Base-by-base conservation (phyloP, 2,113 vertebrate species). In the Microcebus griseorufus region DNA sequence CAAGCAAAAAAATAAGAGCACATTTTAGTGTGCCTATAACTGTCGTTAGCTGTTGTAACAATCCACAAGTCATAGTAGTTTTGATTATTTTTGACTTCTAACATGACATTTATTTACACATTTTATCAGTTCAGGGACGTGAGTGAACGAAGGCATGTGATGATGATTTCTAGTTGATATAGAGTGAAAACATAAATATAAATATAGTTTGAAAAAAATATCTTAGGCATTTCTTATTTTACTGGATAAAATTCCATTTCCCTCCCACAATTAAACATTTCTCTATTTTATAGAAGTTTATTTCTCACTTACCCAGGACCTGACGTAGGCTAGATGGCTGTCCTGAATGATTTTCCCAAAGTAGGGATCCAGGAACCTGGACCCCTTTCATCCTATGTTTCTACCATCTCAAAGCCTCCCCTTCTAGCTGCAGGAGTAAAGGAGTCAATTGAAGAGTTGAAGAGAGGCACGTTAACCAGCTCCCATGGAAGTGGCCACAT, bases 191-290 rank as follows among this genome's bases (percentile, higher is more conserved):
- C 81, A 92, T 42, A 95, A 89, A 88, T 60, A 7, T 4, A 6
- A 37, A 42, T 11, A 55, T 62, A 80, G 75, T 58, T 42, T 90
- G 3, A 82, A 85, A 94, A 85, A n/a, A 13, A 51, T 27, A 45
- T 81, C 9, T 51, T 60, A 70, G 10, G 2, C 4, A 22, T 64
- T 91, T 42, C 2, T 96, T 64, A 81, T 78, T 88, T 94, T 79
- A n/a, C 85, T n/a, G 14, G 17, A n/a, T 27, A 48, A 25, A 95
- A 75, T 69, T 62, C 6, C 29, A 67, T 94, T 94, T 95, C 90
- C 55, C 16, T 73, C 16, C 22, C 75, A 55, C 3, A 72, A 11
- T 79, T 89, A 67, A 67, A 64, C 34, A 69, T 32, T 34, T 55
- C 58, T 67, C 65, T 87, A 1, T 72, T 48, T 79, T 20, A 51